phyloP scores from a whole-genome alignment of 2,888 invertebrate species.

The Onthophagus sagittarius region DNA sequence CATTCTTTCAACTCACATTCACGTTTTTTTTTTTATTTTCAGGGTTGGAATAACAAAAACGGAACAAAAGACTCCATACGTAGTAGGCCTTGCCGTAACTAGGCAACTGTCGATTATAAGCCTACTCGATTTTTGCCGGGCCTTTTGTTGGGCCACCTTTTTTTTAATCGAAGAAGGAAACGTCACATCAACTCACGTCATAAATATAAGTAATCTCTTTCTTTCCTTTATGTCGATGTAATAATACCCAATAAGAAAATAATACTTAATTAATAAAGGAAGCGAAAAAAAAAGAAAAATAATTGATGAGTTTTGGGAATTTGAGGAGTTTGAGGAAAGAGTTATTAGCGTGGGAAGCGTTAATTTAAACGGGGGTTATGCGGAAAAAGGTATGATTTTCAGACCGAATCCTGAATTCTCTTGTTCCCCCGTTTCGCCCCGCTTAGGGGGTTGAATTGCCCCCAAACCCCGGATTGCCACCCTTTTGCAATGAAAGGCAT shows the following conservation, averaged over 20 bases:
- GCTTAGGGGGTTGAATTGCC: not conserved
- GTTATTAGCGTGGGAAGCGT: not conserved
- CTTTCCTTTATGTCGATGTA: too few relatives aligned
- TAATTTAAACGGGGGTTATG: not conserved
- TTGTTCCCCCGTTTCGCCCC: too few relatives aligned
- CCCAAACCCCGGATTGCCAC: not conserved
- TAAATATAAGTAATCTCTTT: not conserved
- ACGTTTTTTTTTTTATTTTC: too few relatives aligned
- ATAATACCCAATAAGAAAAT: too few relatives aligned
- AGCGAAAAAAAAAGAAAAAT: not conserved
- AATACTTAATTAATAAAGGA: too few relatives aligned
- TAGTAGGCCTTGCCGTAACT: not conserved
- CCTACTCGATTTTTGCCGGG: not conserved
- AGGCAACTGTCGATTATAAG: not conserved
- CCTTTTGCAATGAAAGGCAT: conserved; percentile 21
- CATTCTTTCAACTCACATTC: too few relatives aligned
- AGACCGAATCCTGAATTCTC: too few relatives aligned
- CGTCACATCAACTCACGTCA: not conserved
- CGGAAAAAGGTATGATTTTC: not conserved
- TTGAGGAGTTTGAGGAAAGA: not conserved
- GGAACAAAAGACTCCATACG: too few relatives aligned
- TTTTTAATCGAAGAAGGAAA: not conserved
- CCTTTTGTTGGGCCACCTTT: not conserved
- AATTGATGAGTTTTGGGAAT: too few relatives aligned
- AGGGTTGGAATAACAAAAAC: too few relatives aligned